Percentiles rank a stretch among this genome's conserved stretches.
Evolutionary conservation across 2,888 invertebrate species (phyloP).

Genomic region (Drosophila demipolita): DNA sequence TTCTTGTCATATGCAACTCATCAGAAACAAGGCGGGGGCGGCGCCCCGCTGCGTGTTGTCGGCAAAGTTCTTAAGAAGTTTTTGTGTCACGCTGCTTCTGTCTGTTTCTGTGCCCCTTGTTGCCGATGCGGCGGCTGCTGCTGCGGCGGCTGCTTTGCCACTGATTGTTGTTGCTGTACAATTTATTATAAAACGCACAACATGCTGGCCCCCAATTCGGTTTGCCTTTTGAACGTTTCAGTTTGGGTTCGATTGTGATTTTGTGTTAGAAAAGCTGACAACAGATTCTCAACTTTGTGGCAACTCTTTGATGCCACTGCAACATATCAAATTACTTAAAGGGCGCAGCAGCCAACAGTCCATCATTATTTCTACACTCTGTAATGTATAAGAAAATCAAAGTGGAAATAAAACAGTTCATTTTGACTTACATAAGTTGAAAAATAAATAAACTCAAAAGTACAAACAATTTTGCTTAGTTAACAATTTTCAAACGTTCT

Average conservation of each 20-base stretch:
- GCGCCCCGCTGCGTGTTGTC: conserved; percentile 52
- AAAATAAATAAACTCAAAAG: no score
- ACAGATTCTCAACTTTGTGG: conserved; percentile 35
- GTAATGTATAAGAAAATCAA: not conserved
- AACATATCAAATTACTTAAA: conserved; percentile 51
- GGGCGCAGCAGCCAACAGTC: conserved; percentile 18
- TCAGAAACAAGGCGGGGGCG: conserved; percentile 1
- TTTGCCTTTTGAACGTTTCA: conserved; percentile 15
- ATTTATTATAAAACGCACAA: conserved; percentile 69
- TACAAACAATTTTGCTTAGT: no score
- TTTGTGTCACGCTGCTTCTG: conserved; percentile 72
- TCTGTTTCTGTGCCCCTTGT: conserved; percentile 34
- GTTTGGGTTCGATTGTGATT: conserved; percentile 59
- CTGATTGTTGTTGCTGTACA: conserved; percentile 51
- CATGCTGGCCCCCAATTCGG: conserved; percentile 40
- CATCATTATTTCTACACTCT: conserved; percentile 3
- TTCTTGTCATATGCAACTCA: conserved; percentile 15
- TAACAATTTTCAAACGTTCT: no score
- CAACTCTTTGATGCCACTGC: conserved; percentile 68
- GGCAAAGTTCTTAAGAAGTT: conserved; percentile 76
- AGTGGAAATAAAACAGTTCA: not conserved
- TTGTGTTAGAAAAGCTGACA: conserved; percentile 49
- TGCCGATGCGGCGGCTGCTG: conserved; percentile 2
- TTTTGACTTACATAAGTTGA: no score
- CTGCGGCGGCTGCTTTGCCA: conserved; percentile 2